Conservation (phyloP, 2,113 vertebrate species). For the Oxygymnocypris stewartii region DNA sequence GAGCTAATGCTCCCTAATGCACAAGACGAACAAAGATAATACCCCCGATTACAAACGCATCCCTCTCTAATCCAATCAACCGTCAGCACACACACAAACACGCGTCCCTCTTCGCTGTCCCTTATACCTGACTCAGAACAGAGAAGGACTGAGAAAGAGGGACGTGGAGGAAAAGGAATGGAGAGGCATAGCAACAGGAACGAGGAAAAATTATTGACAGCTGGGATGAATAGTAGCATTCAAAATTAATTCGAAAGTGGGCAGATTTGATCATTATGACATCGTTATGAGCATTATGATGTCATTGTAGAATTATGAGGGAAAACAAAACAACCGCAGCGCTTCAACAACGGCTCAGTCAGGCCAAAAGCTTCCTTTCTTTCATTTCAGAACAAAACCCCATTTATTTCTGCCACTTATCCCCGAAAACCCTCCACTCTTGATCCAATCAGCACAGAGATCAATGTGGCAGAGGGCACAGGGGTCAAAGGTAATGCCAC, state of each 20-base stretch:
- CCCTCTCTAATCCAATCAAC: slow-evolving; percentile 58
- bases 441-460: slow-evolving; percentile 35
- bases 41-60: slow-evolving; percentile 55
- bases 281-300: slow-evolving; percentile 38
- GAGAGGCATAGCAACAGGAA: neutral
- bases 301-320: slow-evolving; percentile 50
- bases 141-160: neutral
- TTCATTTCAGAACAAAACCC: slow-evolving; percentile 45
- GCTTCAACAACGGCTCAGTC: slow-evolving; percentile 15
- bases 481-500: slow-evolving; percentile 49
- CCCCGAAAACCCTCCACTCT: neutral
- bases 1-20: slow-evolving; percentile 61
- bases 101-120: neutral
- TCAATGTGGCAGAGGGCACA: slow-evolving; percentile 41
- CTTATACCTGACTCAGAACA: slow-evolving; percentile 23
- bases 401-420: slow-evolving; percentile 39
- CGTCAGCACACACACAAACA: slow-evolving; percentile 37
- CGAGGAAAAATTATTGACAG: slow-evolving; percentile 11
- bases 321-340: neutral
- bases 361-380: neutral
- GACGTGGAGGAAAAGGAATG: neutral
- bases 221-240: slow-evolving; percentile 18
- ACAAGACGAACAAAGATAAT: slow-evolving; percentile 56
- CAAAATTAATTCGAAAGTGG: neutral
- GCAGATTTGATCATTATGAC: neutral